phyloP scores from a whole-genome alignment of 1,140 invertebrate species.

The Phymorhynchus buccinoides region DNA sequence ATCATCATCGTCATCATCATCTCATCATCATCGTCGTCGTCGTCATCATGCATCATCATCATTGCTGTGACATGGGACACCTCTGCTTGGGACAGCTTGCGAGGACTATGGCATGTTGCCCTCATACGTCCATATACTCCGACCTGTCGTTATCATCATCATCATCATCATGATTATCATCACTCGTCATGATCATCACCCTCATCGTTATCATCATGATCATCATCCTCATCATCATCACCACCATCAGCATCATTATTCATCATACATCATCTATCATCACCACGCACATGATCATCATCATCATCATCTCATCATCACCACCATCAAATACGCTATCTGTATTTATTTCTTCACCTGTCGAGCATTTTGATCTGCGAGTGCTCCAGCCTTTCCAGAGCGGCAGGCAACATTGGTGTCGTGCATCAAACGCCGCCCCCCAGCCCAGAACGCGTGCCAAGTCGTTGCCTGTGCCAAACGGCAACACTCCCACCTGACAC shows the following conservation, averaged over 20 bases:
- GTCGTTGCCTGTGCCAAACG: constrained; percentile 96
- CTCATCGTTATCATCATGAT: too few species aligned
- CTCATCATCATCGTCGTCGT: too few species aligned
- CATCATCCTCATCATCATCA: too few species aligned
- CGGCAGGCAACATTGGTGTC: constrained; percentile 92
- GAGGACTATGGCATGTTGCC: constrained; percentile 68
- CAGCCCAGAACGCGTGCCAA: constrained; percentile 94
- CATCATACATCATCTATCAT: too few species aligned
- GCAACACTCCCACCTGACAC: constrained; percentile 80
- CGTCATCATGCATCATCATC: too few species aligned
- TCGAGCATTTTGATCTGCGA: constrained; percentile 97
- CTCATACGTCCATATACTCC: constrained; percentile 93
- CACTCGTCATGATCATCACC: too few species aligned
- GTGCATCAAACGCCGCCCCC: constrained; percentile 95
- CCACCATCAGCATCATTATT: too few species aligned
- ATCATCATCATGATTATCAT: too few species aligned
- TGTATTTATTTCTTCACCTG: constrained; percentile 78
- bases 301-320: too few species aligned
- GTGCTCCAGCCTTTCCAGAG: constrained; percentile 93
- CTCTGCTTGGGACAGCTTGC: constrained; percentile 72
- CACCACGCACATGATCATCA: too few species aligned
- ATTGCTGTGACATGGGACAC: constrained; percentile 75
- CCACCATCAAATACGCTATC: not conserved
- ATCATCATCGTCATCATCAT: too few species aligned
- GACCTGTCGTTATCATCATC: constrained; percentile 71